Evolutionary conservation across 1,140 invertebrate species (phyloP).

Genomic region (Grapholita molesta): DNA sequence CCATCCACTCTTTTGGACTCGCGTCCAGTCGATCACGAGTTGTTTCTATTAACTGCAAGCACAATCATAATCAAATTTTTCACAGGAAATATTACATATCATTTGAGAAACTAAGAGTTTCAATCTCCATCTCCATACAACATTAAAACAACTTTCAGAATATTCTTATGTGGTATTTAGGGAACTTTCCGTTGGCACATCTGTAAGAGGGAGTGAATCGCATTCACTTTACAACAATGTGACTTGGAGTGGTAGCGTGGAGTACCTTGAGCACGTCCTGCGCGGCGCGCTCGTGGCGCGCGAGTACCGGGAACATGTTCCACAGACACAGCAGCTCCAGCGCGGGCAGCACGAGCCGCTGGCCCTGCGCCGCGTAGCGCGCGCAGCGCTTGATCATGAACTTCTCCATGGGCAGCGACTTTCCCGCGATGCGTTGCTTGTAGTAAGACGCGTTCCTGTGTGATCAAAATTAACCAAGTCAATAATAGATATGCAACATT

Average conservation of each 20-base stretch:
- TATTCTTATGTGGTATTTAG: no score
- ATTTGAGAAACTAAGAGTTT: no score
- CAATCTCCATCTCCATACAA: no score
- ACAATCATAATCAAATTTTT: not conserved
- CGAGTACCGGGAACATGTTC: constrained; percentile 94
- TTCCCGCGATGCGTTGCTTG: constrained; percentile 95
- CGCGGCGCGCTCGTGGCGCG: constrained; percentile 83
- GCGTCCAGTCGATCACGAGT: constrained; percentile 72
- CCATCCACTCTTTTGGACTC: constrained; percentile 49
- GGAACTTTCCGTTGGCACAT: no score
- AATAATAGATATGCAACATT: no score
- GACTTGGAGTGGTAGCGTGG: not conserved
- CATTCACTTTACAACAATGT: no score
- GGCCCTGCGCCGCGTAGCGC: constrained; percentile 87
- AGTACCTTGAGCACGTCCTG: constrained; percentile 83
- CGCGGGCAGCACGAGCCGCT: constrained; percentile 87
- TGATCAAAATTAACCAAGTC: no score
- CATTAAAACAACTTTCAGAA: no score
- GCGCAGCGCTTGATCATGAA: constrained; percentile 92
- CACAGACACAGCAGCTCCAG: constrained; percentile 95
- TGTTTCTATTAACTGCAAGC: constrained; percentile 81
- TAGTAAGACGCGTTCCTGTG: constrained; percentile 86
- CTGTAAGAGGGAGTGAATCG: no score
- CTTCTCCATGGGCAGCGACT: constrained; percentile 98
- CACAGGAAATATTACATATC: no score